Evolutionary conservation across 1,140 invertebrate species (phyloP).

Genomic region (Bemisia tabaci): DNA sequence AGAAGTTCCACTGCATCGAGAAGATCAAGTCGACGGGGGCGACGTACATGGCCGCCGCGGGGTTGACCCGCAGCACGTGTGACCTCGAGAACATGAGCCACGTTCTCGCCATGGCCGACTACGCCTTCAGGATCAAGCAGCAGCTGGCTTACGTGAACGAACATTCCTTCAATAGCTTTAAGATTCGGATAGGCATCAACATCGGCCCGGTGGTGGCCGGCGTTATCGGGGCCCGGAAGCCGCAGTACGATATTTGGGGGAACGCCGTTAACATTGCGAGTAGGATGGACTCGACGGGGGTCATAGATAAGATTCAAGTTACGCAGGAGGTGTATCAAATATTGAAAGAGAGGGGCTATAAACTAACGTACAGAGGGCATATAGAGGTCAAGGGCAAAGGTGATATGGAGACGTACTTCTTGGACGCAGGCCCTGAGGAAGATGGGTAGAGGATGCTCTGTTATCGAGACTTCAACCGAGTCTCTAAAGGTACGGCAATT

Average conservation of each 20-base stretch:
- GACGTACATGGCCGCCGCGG: constrained; percentile 94
- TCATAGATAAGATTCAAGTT: constrained; percentile 71
- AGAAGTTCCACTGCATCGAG: constrained; percentile 79
- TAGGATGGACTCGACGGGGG: constrained; percentile 73
- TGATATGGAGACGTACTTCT: constrained; percentile 85
- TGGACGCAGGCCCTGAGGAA: constrained; percentile 37
- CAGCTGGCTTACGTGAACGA: constrained; percentile 85
- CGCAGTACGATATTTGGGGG: constrained; percentile 85
- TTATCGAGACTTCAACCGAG: too few species aligned
- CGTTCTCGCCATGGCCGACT: constrained; percentile 82
- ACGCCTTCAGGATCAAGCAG: constrained; percentile 68
- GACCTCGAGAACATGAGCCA: constrained; percentile 62
- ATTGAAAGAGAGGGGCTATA: constrained; percentile 54
- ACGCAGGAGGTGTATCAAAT: constrained; percentile 76
- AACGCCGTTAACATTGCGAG: constrained; percentile 89
- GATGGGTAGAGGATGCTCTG: too few species aligned
- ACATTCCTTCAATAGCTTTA: constrained; percentile 94
- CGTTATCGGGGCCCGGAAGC: constrained; percentile 83
- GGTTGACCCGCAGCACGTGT: constrained; percentile 59
- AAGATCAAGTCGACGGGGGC: constrained; percentile 95
- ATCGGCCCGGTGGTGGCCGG: constrained; percentile 90
- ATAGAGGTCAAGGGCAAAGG: constrained; percentile 90
- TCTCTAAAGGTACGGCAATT: too few species aligned
- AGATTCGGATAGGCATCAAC: constrained; percentile 85
- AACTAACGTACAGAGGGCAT: constrained; percentile 60